Conservation (phyloP, 37 sponge, comb jelly and placozoan species). For the Agelas oroides region DNA sequence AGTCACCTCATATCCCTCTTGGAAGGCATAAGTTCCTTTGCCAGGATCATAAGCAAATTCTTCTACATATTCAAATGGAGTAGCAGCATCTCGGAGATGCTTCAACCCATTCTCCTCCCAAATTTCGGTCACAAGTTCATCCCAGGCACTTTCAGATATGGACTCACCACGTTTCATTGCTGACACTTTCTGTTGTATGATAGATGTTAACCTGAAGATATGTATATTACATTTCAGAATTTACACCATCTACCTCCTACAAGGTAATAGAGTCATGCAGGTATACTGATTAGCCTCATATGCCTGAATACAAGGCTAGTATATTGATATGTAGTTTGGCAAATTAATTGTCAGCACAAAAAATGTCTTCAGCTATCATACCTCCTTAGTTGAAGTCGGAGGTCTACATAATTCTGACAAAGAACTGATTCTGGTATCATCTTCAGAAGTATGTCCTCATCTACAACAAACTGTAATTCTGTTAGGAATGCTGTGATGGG, state of each 20-base stretch:
- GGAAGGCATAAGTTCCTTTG: background rate
- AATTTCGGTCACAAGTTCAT: conserved; percentile 8
- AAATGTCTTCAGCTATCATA: too few species aligned
- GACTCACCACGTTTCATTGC: too few species aligned
- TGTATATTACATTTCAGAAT: background rate
- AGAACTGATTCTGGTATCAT: conserved; percentile 27
- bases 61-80: background rate
- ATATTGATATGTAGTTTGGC: too few species aligned
- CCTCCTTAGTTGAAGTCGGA: conserved; percentile 38
- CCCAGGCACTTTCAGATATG: background rate
- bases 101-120: background rate
- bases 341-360: too few species aligned
- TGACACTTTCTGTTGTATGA: too few species aligned
- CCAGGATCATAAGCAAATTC: background rate
- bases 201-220: too few species aligned
- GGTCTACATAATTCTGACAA: conserved; percentile 43
- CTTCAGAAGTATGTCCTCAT: background rate
- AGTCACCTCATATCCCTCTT: too few species aligned
- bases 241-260: too few species aligned
- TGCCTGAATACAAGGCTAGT: too few species aligned
- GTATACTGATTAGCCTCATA: too few species aligned
- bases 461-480: conserved; percentile 15
- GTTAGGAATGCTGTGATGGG: conserved; percentile 3
- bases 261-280: too few species aligned
- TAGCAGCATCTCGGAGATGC: conserved; percentile 11